Evolutionary conservation across 2,113 vertebrate genomes (phyloP).

Genomic region (Rissa tridactyla): DNA sequence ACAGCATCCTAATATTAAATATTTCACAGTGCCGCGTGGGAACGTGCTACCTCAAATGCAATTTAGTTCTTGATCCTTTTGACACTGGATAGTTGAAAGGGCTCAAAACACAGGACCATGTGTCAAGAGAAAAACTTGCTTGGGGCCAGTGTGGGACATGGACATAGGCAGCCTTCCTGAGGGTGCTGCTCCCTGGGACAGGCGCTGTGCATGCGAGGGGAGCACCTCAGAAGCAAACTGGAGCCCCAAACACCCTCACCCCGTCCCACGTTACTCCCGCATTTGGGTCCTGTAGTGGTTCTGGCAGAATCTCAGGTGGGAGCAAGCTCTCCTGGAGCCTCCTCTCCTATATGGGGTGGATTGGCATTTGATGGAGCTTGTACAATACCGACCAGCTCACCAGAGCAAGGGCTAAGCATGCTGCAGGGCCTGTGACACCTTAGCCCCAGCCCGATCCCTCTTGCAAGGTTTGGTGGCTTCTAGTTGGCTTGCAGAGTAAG

Average conservation of each 20-base stretch:
- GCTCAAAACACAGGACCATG: neutral
- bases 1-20: neutral
- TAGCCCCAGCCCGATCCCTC: rapidly evolving
- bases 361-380: neutral
- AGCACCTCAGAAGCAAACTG: neutral
- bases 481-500: neutral
- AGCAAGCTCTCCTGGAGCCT: neutral
- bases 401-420: rapidly evolving
- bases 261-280: neutral
- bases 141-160: neutral
- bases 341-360: neutral
- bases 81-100: neutral
- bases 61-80: neutral
- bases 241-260: neutral
- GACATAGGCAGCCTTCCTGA: neutral
- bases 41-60: neutral
- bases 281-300: neutral
- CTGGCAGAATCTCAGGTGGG: neutral
- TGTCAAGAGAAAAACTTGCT: neutral
- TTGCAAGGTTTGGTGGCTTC: neutral
- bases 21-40: neutral
- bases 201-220: rapidly evolving
- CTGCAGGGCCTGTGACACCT: neutral
- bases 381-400: neutral
- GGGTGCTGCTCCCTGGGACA: neutral